Percentiles rank a stretch among this genome's conserved stretches.
phyloP scores from a whole-genome alignment of 92 coral and sea anemone genomes.

The Paramuricea clavata region DNA sequence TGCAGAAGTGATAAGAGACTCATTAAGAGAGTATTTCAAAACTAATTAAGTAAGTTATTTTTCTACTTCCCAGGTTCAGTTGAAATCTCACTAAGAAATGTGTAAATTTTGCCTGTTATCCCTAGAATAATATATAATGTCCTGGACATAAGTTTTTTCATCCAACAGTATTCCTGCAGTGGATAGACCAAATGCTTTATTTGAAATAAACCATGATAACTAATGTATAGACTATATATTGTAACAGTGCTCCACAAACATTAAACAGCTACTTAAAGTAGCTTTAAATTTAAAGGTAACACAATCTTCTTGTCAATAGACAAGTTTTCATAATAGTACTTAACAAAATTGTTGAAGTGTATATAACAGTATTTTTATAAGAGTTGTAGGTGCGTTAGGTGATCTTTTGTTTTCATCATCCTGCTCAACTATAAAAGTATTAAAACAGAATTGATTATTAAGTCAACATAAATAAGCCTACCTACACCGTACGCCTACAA shows the following conservation, averaged over 20 bases:
- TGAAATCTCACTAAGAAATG: background rate
- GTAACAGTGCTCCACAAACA: background rate
- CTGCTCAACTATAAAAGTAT: background rate
- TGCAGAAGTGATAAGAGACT: conserved; percentile 43
- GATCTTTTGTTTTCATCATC: background rate
- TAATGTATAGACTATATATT: background rate
- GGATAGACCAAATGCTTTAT: no score
- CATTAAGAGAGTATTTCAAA: conserved; percentile 27
- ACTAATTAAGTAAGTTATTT: background rate
- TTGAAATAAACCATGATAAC: background rate
- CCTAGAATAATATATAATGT: background rate
- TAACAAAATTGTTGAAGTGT: background rate
- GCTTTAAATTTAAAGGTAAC: background rate
- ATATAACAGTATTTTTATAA: background rate
- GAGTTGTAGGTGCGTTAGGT: background rate
- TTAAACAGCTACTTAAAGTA: background rate
- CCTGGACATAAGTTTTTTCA: no score
- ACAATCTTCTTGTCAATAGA: background rate
- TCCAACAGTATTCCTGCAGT: background rate
- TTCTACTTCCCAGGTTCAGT: background rate
- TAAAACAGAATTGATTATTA: no score
- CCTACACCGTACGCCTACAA: no score
- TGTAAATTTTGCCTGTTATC: background rate
- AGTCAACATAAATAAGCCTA: no score
- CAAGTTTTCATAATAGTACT: background rate